Evolutionary conservation across 2,113 vertebrate genomes (phyloP).

Genomic region (Rhombomys opimus): DNA sequence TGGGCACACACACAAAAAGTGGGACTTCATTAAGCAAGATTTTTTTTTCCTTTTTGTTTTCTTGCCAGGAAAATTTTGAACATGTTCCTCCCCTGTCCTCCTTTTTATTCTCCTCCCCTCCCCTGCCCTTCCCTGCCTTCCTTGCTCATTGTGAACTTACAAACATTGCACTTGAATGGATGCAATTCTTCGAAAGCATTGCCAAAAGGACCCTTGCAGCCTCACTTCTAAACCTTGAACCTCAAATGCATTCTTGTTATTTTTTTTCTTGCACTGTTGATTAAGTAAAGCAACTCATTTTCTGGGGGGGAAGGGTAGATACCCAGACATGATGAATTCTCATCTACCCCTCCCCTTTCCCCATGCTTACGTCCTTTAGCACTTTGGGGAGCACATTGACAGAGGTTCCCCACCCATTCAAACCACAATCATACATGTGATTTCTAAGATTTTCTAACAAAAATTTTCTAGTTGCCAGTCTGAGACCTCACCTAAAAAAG

Average conservation of each 20-base stretch:
- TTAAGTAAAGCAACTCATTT: constrained; percentile 33
- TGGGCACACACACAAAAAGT: neutral
- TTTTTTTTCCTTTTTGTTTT: constrained; percentile 29
- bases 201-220: neutral
- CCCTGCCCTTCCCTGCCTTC: neutral
- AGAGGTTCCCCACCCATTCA: neutral
- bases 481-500: constrained; percentile 18
- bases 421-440: neutral
- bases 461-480: constrained; percentile 34
- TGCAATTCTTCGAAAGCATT: constrained; percentile 27
- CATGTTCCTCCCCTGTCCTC: constrained; percentile 25
- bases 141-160: constrained; percentile 28
- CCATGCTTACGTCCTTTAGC: neutral
- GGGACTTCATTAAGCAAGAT: constrained; percentile 24
- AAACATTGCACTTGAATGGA: constrained; percentile 29
- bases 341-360: neutral
- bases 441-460: constrained; percentile 46
- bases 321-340: neutral
- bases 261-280: neutral
- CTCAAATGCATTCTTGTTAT: neutral
- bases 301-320: neutral
- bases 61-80: constrained; percentile 58
- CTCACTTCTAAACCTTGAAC: constrained; percentile 29
- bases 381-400: neutral
- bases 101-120: too few species aligned